Base-by-base conservation (phyloP, 2,797 vertebrate species). In the Alfaro cultratus region DNA sequence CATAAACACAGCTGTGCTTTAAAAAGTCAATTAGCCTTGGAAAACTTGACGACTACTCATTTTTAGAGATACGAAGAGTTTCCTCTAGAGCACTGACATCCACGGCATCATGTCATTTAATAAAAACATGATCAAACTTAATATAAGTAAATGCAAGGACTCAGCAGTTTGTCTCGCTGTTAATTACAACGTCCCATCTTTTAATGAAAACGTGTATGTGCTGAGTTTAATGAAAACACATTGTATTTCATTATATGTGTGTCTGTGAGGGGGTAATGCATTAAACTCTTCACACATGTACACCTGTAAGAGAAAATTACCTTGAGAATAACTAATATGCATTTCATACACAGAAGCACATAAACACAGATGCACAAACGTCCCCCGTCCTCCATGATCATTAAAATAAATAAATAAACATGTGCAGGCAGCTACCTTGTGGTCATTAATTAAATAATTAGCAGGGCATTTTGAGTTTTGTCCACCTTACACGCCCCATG, bases 41-140 rank as follows among this genome's bases (percentile, higher is more conserved):
- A 88, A 92, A 93, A 94, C 81, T 88, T 93, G 92, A 93, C 85
- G 90, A 92, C 92, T 86, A 87, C 86, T 91, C 91, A 91, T 82
- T 93, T 93, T 92, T 82, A 83, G 83, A 89, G 74, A 80, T 62
- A 77, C 74, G 74, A 83, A 80, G 83, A 73, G 82, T 72, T 82
- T 89, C 76, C 91, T 89, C 90, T 76, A 75, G 90, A 89, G 91
- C 78, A 75, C 86, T 82, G 83, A 92, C 90, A 84, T 92, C 86
- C 77, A 85, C 86, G 76, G 85, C 86, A 87, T 77, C 85, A 86
- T 91, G 88, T 85, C 87, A 93, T 91, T 93, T 92, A 93, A 91
- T 93, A 92, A 92, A 93, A 90, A 88, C 85, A 92, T 88, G 82
- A 92, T 90, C 86, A 90, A 87, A 92, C 83, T 90, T 94, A 93